These are phyloP conservation scores for Todus mexicanus DNA, from an alignment of 2,797 vertebrate species.

Conservation along the genomic window DNA sequence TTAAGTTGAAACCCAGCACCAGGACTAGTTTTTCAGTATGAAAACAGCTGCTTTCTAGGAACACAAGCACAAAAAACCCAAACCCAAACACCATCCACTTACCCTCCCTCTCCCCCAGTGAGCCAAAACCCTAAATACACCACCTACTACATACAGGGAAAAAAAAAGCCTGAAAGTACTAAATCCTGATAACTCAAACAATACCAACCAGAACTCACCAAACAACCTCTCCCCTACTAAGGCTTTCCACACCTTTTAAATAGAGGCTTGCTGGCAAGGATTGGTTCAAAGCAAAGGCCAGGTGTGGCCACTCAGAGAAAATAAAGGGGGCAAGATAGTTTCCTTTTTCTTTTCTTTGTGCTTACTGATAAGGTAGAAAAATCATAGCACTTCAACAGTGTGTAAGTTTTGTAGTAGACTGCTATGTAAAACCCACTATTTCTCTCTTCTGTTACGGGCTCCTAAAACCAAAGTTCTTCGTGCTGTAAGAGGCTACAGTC, in stretches of 20 bases:
- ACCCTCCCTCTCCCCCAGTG: no score
- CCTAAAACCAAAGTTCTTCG: neutral
- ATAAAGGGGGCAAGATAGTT: accelerated
- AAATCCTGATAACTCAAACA: accelerated
- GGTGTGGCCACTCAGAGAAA: neutral
- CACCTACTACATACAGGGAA: neutral
- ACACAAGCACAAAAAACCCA: accelerated
- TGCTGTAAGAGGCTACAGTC: neutral
- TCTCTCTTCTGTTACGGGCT: neutral
- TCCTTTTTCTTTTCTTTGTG: neutral
- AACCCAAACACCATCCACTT: neutral
- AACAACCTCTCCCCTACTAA: accelerated
- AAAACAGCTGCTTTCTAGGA: neutral
- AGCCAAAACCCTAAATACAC: neutral
- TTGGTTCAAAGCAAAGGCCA: neutral
- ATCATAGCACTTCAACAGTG: accelerated
- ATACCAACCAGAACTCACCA: accelerated
- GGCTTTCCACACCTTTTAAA: neutral
- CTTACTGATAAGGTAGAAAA: neutral
- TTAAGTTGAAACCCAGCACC: accelerated
- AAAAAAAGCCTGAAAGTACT: accelerated
- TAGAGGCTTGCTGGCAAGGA: neutral
- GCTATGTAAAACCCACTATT: neutral
- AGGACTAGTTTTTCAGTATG: neutral
- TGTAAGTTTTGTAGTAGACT: neutral